These are phyloP conservation scores for Meloidogyne exigua DNA, from an alignment of 1,140 invertebrate genomes.

Conservation along the genomic window DNA sequence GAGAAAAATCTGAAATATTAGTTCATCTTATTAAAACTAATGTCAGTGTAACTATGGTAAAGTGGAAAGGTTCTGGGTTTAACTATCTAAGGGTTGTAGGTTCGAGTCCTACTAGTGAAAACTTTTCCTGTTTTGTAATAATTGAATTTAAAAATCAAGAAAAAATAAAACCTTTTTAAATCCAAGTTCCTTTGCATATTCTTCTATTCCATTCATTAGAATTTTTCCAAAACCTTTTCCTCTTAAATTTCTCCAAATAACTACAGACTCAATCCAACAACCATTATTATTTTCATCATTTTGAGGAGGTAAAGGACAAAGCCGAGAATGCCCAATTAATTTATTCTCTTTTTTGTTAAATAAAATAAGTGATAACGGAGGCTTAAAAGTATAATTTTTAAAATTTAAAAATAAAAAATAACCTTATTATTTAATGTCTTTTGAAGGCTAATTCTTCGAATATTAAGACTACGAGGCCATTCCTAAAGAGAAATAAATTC, in stretches of 20 bases:
- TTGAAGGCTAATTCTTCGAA: conserved; percentile 19
- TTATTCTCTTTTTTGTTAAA: conserved; percentile 17
- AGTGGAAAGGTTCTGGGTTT: not conserved
- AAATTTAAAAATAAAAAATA: not conserved
- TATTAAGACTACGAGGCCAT: conserved; percentile 29
- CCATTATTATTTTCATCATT: not conserved
- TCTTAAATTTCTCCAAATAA: conserved; percentile 26
- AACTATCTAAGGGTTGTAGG: not conserved
- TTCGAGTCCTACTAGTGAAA: too few species aligned
- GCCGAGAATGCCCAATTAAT: conserved; percentile 33
- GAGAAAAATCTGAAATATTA: conserved; percentile 31
- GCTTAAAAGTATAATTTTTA: not conserved
- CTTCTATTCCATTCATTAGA: conserved; percentile 13
- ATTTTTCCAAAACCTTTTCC: conserved; percentile 17
- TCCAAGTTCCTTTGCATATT: conserved; percentile 7
- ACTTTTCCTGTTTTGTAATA: too few species aligned
- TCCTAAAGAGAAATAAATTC: conserved; percentile 22
- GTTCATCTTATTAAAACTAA: not conserved
- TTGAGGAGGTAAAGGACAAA: conserved; percentile 24
- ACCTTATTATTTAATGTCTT: not conserved
- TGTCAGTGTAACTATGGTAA: not conserved
- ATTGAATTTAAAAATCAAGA: too few species aligned
- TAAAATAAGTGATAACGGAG: conserved; percentile 39
- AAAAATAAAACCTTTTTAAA: not conserved
- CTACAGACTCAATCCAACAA: conserved; percentile 38